Evolutionary conservation across 2,113 vertebrate species (phyloP).

Genomic region (Seriola dumerili): DNA sequence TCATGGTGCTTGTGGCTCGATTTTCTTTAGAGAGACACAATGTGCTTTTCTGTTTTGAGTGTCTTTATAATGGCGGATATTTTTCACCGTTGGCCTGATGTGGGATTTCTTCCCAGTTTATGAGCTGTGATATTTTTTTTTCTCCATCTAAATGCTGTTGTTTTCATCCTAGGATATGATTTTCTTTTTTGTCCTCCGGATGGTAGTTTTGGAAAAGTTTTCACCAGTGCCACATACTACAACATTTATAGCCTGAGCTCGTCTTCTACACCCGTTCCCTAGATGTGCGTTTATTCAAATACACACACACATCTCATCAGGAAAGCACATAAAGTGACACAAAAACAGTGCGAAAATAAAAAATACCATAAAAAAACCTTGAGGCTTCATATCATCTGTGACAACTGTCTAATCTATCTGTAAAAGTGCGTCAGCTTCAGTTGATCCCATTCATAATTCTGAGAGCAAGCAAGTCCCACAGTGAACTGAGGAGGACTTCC

Average conservation of each 20-base stretch:
- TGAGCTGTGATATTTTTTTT: neutral
- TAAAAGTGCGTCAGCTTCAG: neutral
- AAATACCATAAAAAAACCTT: neutral
- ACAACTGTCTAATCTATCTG: neutral
- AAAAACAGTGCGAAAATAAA: neutral
- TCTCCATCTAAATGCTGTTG: neutral
- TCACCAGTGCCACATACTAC: neutral
- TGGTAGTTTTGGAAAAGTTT: neutral
- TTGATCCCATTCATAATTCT: neutral
- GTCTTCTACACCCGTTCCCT: too few species aligned
- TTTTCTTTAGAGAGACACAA: constrained; percentile 16
- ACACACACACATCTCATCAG: neutral
- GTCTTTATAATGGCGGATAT: constrained; percentile 1
- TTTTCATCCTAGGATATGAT: neutral
- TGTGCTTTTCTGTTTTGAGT: constrained; percentile 11
- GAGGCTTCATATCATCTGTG: neutral
- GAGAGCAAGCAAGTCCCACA: neutral
- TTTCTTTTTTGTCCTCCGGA: too few species aligned
- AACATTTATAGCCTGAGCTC: neutral
- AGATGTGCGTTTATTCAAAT: neutral
- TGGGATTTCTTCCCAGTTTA: constrained; percentile 1
- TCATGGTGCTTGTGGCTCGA: constrained; percentile 3
- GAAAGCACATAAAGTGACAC: neutral
- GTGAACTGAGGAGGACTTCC: too few species aligned
- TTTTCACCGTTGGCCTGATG: constrained; percentile 18